Evolutionary conservation across 2,797 vertebrate species (phyloP), one percentile per base, ranked within the genome.

Genomic region (Enoplosus armatus): DNA sequence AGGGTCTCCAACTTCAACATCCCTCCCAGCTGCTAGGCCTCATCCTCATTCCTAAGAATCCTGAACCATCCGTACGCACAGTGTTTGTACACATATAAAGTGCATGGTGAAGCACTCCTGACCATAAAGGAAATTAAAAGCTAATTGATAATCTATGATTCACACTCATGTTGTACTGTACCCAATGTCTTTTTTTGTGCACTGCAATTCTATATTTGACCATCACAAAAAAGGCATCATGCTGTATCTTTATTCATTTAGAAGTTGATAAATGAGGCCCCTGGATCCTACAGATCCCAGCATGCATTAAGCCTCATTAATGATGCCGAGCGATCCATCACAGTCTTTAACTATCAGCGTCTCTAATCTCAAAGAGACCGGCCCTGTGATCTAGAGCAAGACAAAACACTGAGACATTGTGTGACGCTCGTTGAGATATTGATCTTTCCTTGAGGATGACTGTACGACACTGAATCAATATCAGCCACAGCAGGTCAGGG

Each of bases 391-490:
- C 56, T 20, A 33, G 35, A 81, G 53, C 20, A 43, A 88, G 75
- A 87, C 71, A 27, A 84, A 88, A 62, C 86, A 75, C 31, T 12
- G 62, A 53, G 31, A 29, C 56, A 24, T 35, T 26, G 27, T 69
- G 62, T 53, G 83, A 70, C 27, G 63, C 62, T 87, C 58, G n/a
- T 27, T 50, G 73, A 90, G 89, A 92, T 92, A 92, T 90, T 41
- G 88, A 93, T 93, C 88, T 91, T 47, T 65, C 54, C 80, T 82
- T 3, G 8, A 79, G 60, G 85, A 66, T 54, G 73, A 84, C 59
- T 80, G 62, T 65, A 73, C 63, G 20, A 26, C 80, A n/a, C 20
- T 73, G 67, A 85, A 89, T 90, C 82, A 76, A 83, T 85, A 86
- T 62, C 80, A 67, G 79, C 68, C 63, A 70, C 67, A 37, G 80